Conservation (phyloP, 2,888 invertebrate species). For the Himalopsyche japonica region DNA sequence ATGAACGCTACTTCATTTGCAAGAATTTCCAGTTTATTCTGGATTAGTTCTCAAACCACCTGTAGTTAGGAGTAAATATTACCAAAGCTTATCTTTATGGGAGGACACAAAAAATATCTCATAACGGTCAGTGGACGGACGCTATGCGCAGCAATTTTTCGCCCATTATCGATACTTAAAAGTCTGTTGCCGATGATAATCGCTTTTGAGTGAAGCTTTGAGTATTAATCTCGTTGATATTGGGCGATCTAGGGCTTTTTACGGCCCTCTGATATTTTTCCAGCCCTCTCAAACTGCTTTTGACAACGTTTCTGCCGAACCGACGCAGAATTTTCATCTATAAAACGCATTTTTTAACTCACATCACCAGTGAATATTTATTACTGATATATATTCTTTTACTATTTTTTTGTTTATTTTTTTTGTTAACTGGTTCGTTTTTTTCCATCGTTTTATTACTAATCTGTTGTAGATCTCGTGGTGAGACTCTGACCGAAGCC, state of each 20-base stretch:
- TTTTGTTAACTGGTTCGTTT: not conserved
- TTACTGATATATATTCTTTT: no score
- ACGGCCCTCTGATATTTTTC: not conserved
- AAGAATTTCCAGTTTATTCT: not conserved
- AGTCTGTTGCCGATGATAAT: not conserved
- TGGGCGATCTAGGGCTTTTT: not conserved
- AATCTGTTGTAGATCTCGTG: constrained; percentile 45
- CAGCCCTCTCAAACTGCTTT: not conserved
- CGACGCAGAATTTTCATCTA: not conserved
- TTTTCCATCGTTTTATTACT: not conserved
- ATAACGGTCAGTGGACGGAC: not conserved
- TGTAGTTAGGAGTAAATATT: not conserved
- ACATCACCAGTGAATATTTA: no score
- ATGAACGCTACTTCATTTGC: not conserved
- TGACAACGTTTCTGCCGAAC: not conserved
- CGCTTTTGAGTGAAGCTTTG: not conserved
- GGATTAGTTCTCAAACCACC: not conserved
- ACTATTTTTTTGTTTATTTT: no score
- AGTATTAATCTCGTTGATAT: not conserved
- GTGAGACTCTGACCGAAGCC: constrained; percentile 66
- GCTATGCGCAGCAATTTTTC: not conserved
- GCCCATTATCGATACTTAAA: not conserved
- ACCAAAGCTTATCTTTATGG: not conserved
- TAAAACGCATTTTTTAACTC: not conserved
- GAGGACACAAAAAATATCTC: not conserved